These are phyloP conservation scores for Porites cylindrica DNA, from an alignment of 92 coral and sea anemone genomes.

Conservation along the genomic window DNA sequence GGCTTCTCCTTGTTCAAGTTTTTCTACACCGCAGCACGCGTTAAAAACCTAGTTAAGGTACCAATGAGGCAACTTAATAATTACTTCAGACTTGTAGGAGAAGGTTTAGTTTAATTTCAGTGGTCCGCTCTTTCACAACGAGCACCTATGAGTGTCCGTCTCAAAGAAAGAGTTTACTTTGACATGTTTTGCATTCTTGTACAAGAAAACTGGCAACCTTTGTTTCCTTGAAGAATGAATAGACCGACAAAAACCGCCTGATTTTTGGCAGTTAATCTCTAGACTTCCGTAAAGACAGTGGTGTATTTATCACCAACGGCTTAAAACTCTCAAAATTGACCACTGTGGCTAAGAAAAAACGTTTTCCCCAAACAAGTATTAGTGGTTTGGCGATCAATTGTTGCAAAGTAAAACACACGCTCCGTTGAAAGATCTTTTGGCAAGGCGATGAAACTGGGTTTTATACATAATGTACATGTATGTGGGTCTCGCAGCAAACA, in stretches of 20 bases:
- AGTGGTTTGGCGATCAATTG: constrained; percentile 7
- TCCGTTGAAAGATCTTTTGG: constrained; percentile 31
- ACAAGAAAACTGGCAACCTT: background rate
- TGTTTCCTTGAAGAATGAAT: background rate
- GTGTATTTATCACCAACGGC: constrained; percentile 39
- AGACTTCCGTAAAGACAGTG: constrained; percentile 24
- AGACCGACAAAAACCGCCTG: background rate
- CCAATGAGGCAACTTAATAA: too few relatives aligned
- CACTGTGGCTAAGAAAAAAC: background rate
- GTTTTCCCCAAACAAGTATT: constrained; percentile 6
- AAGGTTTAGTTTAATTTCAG: too few relatives aligned
- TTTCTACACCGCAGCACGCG: too few relatives aligned
- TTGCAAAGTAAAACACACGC: background rate
- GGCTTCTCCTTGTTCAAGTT: too few relatives aligned
- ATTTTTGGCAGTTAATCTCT: background rate
- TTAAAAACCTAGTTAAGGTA: too few relatives aligned
- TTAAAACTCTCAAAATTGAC: constrained; percentile 3
- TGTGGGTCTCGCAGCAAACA: background rate
- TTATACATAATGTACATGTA: background rate
- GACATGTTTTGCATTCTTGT: background rate
- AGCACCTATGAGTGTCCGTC: too few relatives aligned
- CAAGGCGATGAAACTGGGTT: constrained; percentile 26
- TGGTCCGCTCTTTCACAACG: too few relatives aligned
- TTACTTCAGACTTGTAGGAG: too few relatives aligned
- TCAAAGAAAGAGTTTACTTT: too few relatives aligned